Evolutionary conservation across 2,797 vertebrate species (phyloP), one percentile per base, ranked within the genome.

Genomic region (Danio albolineatus): DNA sequence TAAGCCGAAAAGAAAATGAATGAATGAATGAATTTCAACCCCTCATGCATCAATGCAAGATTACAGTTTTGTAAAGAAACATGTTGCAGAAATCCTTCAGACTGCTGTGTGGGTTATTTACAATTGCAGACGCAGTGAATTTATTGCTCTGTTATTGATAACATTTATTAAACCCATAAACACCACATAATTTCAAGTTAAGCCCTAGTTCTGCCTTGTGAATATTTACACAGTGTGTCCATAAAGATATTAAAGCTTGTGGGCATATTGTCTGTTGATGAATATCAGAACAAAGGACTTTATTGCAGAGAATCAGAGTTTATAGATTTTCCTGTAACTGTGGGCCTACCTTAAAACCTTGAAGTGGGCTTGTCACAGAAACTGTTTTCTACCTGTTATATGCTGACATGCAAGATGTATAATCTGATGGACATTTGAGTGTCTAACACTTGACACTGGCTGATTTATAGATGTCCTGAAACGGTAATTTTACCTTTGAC

Each of bases 381-480:
- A 57, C 57, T 36, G 7, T 6, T n/a, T 65, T 44, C 19, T 13
- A 19, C 28, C 10, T 10, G 46, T 39, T 13, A 36, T 62, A 46
- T 38, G 0, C 28, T 76, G 19, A 72, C 38, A 76, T n/a, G 10
- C 6, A 46, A 54, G 36, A 71, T 12, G 19, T 56, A 12, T 21
- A 12, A 39, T 57, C 17, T 28, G 6, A 9, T 62, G 39, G 28
- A 28, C 28, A 28, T 28, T 28, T 1, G 28, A 28, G 39, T 54
- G 21, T 7, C 10, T 53, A 53, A 39, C 54, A 43, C 36, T 17
- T 38, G 51, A 70, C 57, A 43, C 7, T n/a, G 12, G 10, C 14
- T 53, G 81, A 74, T 82, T 10, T 54, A 73, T 10, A 46, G 73
- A 83, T 76, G 73, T 36, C 3, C 41, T 73, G 8, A 10, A 48